Evolutionary conservation across 2,888 invertebrate species (phyloP), one percentile per base, ranked within the genome.

Genomic region (Xanthostigma xanthostigma): DNA sequence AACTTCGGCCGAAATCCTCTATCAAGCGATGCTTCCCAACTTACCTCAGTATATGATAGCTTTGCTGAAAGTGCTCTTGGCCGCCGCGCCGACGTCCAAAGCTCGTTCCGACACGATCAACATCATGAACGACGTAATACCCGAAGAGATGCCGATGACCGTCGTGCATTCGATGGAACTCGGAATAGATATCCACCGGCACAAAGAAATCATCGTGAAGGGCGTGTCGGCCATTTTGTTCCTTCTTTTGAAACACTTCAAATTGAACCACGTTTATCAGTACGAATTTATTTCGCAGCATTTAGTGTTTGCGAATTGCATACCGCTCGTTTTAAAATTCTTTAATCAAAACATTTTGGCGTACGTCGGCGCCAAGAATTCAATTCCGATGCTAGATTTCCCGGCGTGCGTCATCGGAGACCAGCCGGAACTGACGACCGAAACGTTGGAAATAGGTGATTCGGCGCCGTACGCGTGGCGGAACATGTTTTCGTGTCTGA

Each of bases 231-330:
- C 87, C 12, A 88, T 96, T 56, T 72, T 97, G 48, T 69, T 98
- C 50, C 71, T 97, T 9, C 76, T 97, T 47, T 70, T 98, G 55
- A 99, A 99, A 70, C 96, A 98, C 71, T 93, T 97, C 61, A 97
- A 97, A 69, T 64, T 87, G 41, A 98, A 96, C 70, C 98, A 98
- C 70, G 78, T 97, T 43, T 98, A 96, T 67, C 98, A 99, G 71
- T 98, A 97, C 73, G 98, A 99, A 69, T 97, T 92, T 64, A 92
- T 97, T 84, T 92, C 94, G 2, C 96, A 98, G 68, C 96, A 98
- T 71, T 74, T 98, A 56, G 95, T 98, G 9, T 97, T 97, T 70
- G 97, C 97, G 50, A 98, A 98, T 66, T 98, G 97, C 64, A 95
- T 99, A 67, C 98, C 98, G 0, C 71, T 98, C 52, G 92, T 98